Percentiles rank a stretch among this genome's conserved stretches.
Evolutionary conservation across 2,888 invertebrate genomes (phyloP).

Genomic region (Linnaemya vulpina): DNA sequence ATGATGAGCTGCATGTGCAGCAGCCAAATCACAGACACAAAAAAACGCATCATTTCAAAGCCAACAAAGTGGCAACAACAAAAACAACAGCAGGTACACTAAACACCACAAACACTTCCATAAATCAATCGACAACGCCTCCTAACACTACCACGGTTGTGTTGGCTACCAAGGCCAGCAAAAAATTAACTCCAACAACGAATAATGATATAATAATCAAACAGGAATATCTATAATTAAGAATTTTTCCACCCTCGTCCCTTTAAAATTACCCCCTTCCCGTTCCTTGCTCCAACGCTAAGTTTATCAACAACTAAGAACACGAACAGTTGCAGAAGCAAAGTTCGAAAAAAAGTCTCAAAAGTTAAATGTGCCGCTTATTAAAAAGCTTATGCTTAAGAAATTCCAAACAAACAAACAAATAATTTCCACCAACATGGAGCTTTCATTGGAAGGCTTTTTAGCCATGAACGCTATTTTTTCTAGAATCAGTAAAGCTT

Average conservation of each 20-base stretch:
- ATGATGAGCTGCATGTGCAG: constrained; percentile 36
- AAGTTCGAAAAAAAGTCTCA: constrained; percentile 32
- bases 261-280: background rate
- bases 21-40: constrained; percentile 41
- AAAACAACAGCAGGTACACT: constrained; percentile 8
- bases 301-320: constrained; percentile 22
- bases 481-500: background rate
- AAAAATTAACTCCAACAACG: constrained; percentile 80
- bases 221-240: constrained; percentile 75
- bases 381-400: constrained; percentile 45
- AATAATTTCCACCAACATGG: background rate
- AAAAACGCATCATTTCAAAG: constrained; percentile 54
- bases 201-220: constrained; percentile 81
- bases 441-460: constrained; percentile 38
- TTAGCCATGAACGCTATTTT: too few relatives aligned
- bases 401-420: constrained; percentile 32
- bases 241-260: constrained; percentile 38
- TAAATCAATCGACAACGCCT: constrained; percentile 64
- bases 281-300: constrained; percentile 4
- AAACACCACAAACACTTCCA: constrained; percentile 59
- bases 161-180: constrained; percentile 79
- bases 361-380: constrained; percentile 64
- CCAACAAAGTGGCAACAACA: constrained; percentile 37
- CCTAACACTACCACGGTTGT: constrained; percentile 71
- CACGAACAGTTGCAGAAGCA: background rate